These are phyloP conservation scores for Anthopleura sola DNA, from an alignment of 64 coral and sea anemone genomes.

Conservation along the genomic window DNA sequence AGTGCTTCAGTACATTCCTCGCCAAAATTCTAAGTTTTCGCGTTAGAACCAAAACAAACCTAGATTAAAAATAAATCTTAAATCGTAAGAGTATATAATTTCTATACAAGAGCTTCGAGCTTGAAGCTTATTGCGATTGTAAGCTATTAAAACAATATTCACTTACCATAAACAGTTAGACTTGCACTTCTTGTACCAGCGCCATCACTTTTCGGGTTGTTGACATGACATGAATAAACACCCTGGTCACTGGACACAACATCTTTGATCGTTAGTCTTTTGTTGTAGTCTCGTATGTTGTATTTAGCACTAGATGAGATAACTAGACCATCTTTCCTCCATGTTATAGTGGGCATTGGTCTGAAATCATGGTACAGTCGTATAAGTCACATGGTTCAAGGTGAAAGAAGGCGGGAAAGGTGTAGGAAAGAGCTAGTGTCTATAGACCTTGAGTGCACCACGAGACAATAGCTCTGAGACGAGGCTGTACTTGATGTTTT, in stretches of 20 bases:
- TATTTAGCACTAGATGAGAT: conserved; percentile 53
- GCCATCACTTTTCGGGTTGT: conserved; percentile 3
- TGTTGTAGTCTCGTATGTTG: conserved; percentile 40
- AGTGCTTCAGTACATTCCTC: too few species aligned
- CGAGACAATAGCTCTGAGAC: too few species aligned
- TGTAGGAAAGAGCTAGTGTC: too few species aligned
- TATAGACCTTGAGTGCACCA: too few species aligned
- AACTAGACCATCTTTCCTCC: conserved; percentile 49
- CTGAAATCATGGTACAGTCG: conserved; percentile 27
- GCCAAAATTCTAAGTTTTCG: too few species aligned
- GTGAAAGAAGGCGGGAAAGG: too few species aligned
- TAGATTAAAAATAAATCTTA: too few species aligned
- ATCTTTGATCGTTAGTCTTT: conserved; percentile 65
- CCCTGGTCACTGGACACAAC: conserved; percentile 60
- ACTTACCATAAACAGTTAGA: conserved; percentile 58
- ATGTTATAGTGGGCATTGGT: conserved; percentile 73
- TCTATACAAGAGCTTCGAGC: too few species aligned
- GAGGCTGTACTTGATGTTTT: too few species aligned
- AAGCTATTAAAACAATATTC: neutral
- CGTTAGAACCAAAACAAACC: too few species aligned
- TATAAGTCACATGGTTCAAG: neutral
- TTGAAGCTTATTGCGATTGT: too few species aligned
- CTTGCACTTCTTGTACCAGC: conserved; percentile 44
- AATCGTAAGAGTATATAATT: too few species aligned
- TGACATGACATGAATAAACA: conserved; percentile 62